Conservation (phyloP, 64 coral and sea anemone species). For the Anthopleura sola region DNA sequence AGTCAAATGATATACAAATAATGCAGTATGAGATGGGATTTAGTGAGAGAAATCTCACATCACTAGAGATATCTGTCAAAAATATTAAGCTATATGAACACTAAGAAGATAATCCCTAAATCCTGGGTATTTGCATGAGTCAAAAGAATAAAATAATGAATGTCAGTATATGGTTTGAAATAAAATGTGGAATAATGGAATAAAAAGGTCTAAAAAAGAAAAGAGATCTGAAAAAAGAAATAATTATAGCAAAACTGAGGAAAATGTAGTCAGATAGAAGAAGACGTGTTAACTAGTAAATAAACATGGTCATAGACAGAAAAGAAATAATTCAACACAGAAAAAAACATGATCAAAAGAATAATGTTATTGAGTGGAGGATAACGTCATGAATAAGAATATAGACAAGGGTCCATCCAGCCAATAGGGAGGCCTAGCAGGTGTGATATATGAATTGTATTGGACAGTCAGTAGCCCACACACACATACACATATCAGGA, state of each 20-base stretch:
- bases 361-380: background rate
- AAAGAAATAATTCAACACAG: background rate
- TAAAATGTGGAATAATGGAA: background rate
- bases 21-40: background rate
- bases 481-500: background rate
- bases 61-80: background rate
- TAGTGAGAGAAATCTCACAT: background rate
- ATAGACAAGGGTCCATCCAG: background rate
- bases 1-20: conserved; percentile 6
- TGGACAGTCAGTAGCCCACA: background rate
- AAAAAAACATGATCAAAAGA: background rate
- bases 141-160: background rate
- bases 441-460: background rate
- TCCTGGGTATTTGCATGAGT: background rate
- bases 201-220: background rate
- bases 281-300: no score
- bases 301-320: background rate
- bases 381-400: background rate
- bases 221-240: no score
- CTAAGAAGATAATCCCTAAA: background rate
- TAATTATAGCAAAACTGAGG: no score
- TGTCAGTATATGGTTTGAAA: background rate
- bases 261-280: no score
- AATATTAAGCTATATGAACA: background rate
- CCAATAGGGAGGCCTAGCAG: background rate